Conservation (phyloP, 2,113 vertebrate species). For the Glaucidium brasilianum region DNA sequence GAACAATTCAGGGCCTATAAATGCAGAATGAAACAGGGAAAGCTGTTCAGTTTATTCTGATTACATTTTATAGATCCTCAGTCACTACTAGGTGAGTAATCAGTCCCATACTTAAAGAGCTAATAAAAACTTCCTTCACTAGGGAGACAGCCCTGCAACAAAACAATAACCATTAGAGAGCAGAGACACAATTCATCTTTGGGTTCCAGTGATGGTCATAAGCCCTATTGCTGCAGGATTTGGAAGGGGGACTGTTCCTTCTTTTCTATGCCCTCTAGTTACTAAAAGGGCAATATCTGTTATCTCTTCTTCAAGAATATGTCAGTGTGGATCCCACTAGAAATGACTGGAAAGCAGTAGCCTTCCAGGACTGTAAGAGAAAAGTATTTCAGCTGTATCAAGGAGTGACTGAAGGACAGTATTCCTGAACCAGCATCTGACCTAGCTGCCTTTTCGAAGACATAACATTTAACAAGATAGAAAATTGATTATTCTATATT, state of each 20-base stretch:
- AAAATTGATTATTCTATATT: background rate
- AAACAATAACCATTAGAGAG: background rate
- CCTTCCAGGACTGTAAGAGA: background rate
- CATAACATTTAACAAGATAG: background rate
- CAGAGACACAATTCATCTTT: background rate
- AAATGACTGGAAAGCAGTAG: background rate
- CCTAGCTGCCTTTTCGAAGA: background rate
- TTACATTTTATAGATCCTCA: background rate
- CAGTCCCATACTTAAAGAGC: background rate
- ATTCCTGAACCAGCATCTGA: background rate
- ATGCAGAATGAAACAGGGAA: background rate
- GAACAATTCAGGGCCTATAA: background rate
- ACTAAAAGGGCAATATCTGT: background rate
- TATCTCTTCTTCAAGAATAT: background rate
- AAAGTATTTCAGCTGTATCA: background rate
- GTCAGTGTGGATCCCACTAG: background rate
- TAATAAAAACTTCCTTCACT: background rate
- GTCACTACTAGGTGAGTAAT: conserved; percentile 13
- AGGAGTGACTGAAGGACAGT: background rate
- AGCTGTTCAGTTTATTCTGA: background rate
- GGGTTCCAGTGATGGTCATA: background rate
- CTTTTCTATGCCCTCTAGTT: background rate
- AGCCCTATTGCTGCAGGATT: background rate
- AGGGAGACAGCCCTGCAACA: background rate
- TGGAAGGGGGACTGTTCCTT: background rate